Percentiles rank a stretch among this genome's conserved stretches.
phyloP scores from a whole-genome alignment of 1,140 invertebrate species.

The Drosophila nasuta region DNA sequence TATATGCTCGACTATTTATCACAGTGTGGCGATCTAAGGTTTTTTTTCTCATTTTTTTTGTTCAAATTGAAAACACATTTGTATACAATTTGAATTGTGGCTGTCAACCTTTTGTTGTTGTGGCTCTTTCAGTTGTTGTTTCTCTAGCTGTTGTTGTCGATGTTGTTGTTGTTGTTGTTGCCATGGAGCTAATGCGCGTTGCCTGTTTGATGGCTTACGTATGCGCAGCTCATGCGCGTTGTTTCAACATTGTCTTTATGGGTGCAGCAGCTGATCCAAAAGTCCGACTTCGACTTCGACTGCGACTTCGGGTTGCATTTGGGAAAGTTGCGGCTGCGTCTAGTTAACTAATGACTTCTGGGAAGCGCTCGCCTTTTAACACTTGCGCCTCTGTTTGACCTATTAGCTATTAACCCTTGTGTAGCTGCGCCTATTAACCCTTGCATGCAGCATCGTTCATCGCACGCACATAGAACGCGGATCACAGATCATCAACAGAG shows the following conservation, averaged over 20 bases:
- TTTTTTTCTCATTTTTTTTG: conserved; percentile 6
- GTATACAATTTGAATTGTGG: conserved; percentile 57
- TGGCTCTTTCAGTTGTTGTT: conserved; percentile 22
- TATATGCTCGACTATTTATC: conserved; percentile 48
- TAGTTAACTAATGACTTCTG: conserved; percentile 48
- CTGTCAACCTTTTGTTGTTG: conserved; percentile 41
- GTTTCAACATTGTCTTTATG: conserved; percentile 53
- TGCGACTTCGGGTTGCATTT: too few relatives aligned
- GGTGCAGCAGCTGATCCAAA: conserved; percentile 52
- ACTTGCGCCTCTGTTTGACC: conserved; percentile 27
- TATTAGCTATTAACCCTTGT: conserved; percentile 69
- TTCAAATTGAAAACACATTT: conserved; percentile 64
- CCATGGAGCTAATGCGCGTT: conserved; percentile 43
- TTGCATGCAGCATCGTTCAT: conserved; percentile 21
- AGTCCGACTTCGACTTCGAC: conserved; percentile 19
- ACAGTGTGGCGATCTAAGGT: conserved; percentile 45
- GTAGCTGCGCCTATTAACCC: conserved; percentile 65
- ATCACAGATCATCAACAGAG: conserved; percentile 3
- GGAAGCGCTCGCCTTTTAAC: conserved; percentile 52
- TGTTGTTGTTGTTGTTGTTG: conserved; percentile 31
- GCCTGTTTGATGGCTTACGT: conserved; percentile 37
- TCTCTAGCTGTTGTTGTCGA: conserved; percentile 3
- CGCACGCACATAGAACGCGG: conserved; percentile 9
- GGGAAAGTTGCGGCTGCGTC: conserved; percentile 37
- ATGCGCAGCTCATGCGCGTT: conserved; percentile 41